Base-by-base conservation (phyloP, 2,797 vertebrate genomes). In the Intellagama lesueurii region DNA sequence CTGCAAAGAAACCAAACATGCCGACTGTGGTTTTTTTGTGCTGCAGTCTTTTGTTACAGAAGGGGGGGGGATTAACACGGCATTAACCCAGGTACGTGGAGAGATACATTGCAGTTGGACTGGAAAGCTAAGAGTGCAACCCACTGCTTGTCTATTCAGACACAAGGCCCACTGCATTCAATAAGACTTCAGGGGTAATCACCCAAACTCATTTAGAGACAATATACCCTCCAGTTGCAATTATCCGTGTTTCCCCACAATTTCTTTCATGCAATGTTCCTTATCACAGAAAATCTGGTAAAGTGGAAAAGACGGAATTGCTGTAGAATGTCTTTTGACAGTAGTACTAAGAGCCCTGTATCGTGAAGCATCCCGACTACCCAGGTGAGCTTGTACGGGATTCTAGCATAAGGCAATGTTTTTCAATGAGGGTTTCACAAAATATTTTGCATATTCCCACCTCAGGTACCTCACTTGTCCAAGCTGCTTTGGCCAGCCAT, bases 1-100 rank as follows among this genome's bases (percentile, higher is more conserved):
- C 99, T 99, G 96, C 12, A 81, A 88, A 90, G 87, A 70, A 85
- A 47, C 80, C 88, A 90, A 83, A 28, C 60, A 64, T 64, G 81
- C n/a, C 16, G 88, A 68, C 5, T 24, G 35, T 1, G 30, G 60
- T 56, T 78, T 5, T 47, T 47, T 49, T 49, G 24, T 47, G 16
- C n/a, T 72, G 19, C 85, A 24, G 47, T 9, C 9, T 14, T 14
- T 70, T 78, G 73, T 49, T 8, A 0, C 28, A 44, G 35, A 87
- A 44, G 0, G 40, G 64, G 64, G 66, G 52, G 1, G 0, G 17
- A 16, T 86, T 26, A 30, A 0, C 77, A 30, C 11, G 64, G 68
- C 7, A 64, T 89, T 85, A 3, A 44, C 56, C 49, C 19, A 28
- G 12, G 52, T 26, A 90, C 14, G 17, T 56, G 64, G 52, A 32